Evolutionary conservation across 2,797 vertebrate genomes (phyloP), one percentile per base, ranked within the genome.

Genomic region (Heterohyrax brucei): DNA sequence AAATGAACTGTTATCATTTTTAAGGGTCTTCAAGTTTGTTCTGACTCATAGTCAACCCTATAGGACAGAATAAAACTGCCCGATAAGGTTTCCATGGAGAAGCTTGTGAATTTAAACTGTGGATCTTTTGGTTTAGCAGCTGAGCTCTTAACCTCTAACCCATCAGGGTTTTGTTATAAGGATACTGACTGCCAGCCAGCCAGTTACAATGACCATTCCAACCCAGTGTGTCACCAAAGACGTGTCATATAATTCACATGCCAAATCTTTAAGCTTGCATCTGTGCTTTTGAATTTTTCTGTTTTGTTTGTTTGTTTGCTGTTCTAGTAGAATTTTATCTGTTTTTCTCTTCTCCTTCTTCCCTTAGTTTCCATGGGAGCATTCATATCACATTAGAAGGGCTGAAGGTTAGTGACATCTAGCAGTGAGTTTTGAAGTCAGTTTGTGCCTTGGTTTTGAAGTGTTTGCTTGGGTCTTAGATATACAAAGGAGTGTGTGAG

Each of bases 361-460:
- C 70, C 85, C 46, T 92, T 72, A 64, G 46, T 78, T 97, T 90
- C 33, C 88, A 50, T 93, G 92, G 96, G 90, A 96, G 93, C 72
- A 59, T 70, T 68, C 72, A 79, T 88, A 30, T 10, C 61, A 48
- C 66, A 64, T 64, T 0, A 2, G 39, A 72, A 1, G 53, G 64
- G 56, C 39, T 92, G 46, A 26, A 97, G 33, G 50, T 96, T 70
- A 72, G 48, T 94, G 80, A 96, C 50, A 79, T 12, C 7, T n/a
- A 62, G 26, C 93, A 84, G 3, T 21, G 39, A 33, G 89, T 84
- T 97, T 92, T 77, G 87, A 93, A 97, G 72, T 96, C 68, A 92
- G 80, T 94, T 91, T 95, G 83, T 61, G 33, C 24, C 73, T 90
- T 26, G 30, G 48, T 90, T 95, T 96, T 93, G 68, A 97, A 95